Percentiles rank a stretch among this genome's conserved stretches.
phyloP scores from a whole-genome alignment of 2,888 invertebrate species.

The Microplitis manilae region DNA sequence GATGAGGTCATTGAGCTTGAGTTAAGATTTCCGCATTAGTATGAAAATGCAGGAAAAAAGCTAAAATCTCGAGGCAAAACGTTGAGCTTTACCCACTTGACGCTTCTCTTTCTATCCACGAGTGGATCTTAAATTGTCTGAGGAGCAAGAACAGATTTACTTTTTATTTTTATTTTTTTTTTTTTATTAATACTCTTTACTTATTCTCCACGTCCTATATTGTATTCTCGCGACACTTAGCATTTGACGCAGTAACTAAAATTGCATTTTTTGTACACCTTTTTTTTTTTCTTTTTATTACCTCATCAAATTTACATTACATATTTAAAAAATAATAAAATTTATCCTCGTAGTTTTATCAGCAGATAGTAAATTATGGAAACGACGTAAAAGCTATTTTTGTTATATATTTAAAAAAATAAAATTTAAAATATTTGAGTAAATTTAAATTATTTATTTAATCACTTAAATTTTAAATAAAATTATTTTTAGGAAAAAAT shows the following conservation, averaged over 20 bases:
- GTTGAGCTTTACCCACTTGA: slow-evolving; percentile 21
- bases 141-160: neutral
- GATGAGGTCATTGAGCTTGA: slow-evolving; percentile 16
- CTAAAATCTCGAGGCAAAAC: slow-evolving; percentile 26
- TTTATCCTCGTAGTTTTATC: neutral
- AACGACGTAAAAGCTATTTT: neutral
- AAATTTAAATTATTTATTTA: no score
- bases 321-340: neutral
- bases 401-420: neutral
- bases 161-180: neutral
- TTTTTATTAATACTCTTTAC: neutral
- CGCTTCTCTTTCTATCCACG: slow-evolving; percentile 19
- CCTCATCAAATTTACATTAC: neutral
- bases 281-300: neutral
- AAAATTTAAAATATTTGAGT: neutral
- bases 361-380: neutral
- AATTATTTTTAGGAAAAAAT: neutral
- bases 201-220: neutral
- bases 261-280: neutral
- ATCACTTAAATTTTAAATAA: neutral
- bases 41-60: slow-evolving; percentile 21
- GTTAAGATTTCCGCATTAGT: slow-evolving; percentile 16
- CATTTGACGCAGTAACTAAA: neutral
- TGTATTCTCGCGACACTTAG: neutral
- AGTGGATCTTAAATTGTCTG: slow-evolving; percentile 27